phyloP scores from a whole-genome alignment of 2,797 vertebrate genomes.

The Gallirallus australis region DNA sequence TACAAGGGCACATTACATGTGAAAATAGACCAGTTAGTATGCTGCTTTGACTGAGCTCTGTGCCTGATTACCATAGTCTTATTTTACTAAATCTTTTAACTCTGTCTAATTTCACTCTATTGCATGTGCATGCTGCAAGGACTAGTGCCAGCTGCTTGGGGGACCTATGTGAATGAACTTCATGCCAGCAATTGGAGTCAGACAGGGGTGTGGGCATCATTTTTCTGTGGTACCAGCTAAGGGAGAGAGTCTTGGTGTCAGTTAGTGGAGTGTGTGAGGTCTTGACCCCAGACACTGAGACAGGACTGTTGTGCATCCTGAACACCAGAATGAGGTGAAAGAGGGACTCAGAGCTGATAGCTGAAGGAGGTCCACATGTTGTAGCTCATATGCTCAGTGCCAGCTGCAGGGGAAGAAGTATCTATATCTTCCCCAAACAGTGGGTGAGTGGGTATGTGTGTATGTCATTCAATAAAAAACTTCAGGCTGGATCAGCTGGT shows the following conservation, averaged over 20 bases:
- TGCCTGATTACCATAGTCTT: fast-evolving
- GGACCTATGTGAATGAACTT: not conserved
- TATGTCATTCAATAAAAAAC: not conserved
- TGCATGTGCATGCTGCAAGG: not conserved
- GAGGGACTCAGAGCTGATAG: fast-evolving
- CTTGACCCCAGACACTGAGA: not conserved
- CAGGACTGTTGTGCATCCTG: not conserved
- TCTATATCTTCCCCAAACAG: not conserved
- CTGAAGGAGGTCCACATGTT: not conserved
- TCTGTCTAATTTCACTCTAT: not conserved
- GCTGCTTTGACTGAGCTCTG: not conserved
- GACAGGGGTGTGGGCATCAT: not conserved
- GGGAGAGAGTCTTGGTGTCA: not conserved
- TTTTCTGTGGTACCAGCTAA: not conserved
- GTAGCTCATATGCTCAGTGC: not conserved
- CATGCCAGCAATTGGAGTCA: not conserved
- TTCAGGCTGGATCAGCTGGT: not conserved
- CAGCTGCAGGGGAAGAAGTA: not conserved
- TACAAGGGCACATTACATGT: not conserved
- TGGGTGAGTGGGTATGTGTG: fast-evolving
- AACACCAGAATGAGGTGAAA: not conserved
- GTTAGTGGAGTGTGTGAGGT: not conserved
- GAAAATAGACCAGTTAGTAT: not conserved
- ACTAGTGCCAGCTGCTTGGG: not conserved
- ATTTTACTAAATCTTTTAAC: not conserved